A percentile compares a stretch with the other conserved stretches of the same genome.
Evolutionary conservation across 2,797 vertebrate species (phyloP).

Genomic region (Chanos chanos): DNA sequence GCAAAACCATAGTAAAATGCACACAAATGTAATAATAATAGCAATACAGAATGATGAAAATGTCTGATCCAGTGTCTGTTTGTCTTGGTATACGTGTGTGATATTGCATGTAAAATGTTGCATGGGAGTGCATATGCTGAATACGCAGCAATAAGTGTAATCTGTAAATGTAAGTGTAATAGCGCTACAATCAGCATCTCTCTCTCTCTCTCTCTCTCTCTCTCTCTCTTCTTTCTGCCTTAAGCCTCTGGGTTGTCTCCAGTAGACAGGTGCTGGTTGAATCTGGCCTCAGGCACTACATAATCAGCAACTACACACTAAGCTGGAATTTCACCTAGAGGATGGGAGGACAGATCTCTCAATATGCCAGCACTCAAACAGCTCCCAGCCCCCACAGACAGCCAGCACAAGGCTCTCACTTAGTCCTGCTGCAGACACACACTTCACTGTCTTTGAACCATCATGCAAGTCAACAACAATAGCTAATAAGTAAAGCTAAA

Average conservation of each 20-base stretch:
- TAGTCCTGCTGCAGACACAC: no score
- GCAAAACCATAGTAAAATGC: no score
- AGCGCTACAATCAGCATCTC: neutral
- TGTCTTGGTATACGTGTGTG: no score
- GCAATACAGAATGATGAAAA: no score
- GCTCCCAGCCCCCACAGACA: neutral
- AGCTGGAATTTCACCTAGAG: conserved; percentile 52
- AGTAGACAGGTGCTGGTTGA: conserved; percentile 38
- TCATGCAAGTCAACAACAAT: no score
- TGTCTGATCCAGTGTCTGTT: no score
- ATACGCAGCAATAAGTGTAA: no score
- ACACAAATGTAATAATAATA: no score
- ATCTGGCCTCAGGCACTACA: conserved; percentile 40
- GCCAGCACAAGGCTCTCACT: conserved; percentile 5
- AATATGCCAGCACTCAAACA: conserved; percentile 21
- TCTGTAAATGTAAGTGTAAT: neutral
- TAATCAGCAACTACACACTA: conserved; percentile 35
- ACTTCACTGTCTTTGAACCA: no score
- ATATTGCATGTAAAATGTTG: no score
- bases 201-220: neutral
- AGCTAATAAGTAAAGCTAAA: no score
- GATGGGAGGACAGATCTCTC: conserved; percentile 38
- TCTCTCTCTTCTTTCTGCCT: neutral
- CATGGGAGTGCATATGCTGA: no score
- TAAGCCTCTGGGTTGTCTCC: conserved; percentile 8